Base-by-base conservation (phyloP, 2,888 invertebrate species). In the Agrochola litura region DNA sequence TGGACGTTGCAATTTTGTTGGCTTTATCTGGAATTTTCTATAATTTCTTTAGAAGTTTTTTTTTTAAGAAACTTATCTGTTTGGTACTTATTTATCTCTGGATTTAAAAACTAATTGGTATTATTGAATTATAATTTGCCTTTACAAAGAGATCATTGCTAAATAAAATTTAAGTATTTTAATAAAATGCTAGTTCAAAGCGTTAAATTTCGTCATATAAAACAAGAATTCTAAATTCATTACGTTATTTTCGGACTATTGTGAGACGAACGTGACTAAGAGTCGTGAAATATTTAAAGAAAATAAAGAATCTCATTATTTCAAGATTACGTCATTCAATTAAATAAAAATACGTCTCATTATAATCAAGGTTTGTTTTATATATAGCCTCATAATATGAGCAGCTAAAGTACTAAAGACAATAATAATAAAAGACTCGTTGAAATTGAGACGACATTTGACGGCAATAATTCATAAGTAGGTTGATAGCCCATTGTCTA, bases 401-500 rank as follows among this genome's bases (percentile, higher is more conserved):
- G n/a, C 66, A 58, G 43, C 22, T 43, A 49, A 66, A 69, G 25
- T 73, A 61, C 43, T 41, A 70, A 22, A 76, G 64, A 69, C 25
- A 69, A 76, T 67, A 83, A 76, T 37, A 72, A 81, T 84, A 61
- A 84, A 84, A 84, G 37, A 56, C 9, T 56, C 30, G 64, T 71
- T 54, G 19, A 72, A 84, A 76, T 84, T 68, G 70, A 72, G 71
- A 65, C 63, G 52, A 54, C 68, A 81, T 68, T 67, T 69, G 71
- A 65, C 63, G 52, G 58, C 68, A 81, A 77, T 83, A 81, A 83
- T 84, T 84, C 76, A 84, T 73, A 81, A 83, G 77, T 84, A 81
- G 81, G 85, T 81, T 73, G 85, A 83, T 83, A 61, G 85, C 58
- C 81, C 65, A 84, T 83, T 84, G 82, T 83, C 84, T 84, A 65